Evolutionary conservation across 1,140 invertebrate species (phyloP), one percentile per base, ranked within the genome.

Genomic region (Nylanderia fulva): DNA sequence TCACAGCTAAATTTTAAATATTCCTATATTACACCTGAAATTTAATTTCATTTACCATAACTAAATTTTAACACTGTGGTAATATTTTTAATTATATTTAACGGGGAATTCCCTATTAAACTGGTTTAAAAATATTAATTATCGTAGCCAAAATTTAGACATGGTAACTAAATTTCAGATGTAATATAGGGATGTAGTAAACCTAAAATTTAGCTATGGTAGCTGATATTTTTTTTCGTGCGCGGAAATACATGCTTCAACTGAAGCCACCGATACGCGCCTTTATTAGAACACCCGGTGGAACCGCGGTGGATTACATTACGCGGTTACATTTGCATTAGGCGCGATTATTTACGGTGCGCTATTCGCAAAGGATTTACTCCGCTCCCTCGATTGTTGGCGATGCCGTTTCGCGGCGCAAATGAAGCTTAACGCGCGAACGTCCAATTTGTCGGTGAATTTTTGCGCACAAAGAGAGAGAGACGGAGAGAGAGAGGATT

Each of bases 391-490:
- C 24, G 63, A 86, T 88, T 76, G 85, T 63, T 42, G 29, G 33
- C 68, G 13, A n/a, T 48, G 61, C 45, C 68, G 54, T 15, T 39
- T 27, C 36, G 21, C 56, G 27, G 33, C 33, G 36, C 29, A 85
- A 80, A 86, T 48, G 54, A 64, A 86, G 63, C 33, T 45, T 42
- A 85, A 77, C 74, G 80, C 71, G n/a, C 54, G 68, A 85, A 60
- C 75, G 58, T 86, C 80, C 85, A 87, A 88, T 88, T 88, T 88
- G 86, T 88, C 86, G 86, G 86, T 61, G 45, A 66, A 87, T 82
- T 85, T 87, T 87, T 80, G 85, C 84, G 74, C 66, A 21, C 86
- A 42, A 68, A 68, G 42, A 33, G 29, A 33, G 29, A 33, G 29
- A 33, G 29, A 33, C 1, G 3, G 29, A 33, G 29, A 33, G 29